Conservation (phyloP, 2,888 invertebrate species). For the Chrysolina americana region DNA sequence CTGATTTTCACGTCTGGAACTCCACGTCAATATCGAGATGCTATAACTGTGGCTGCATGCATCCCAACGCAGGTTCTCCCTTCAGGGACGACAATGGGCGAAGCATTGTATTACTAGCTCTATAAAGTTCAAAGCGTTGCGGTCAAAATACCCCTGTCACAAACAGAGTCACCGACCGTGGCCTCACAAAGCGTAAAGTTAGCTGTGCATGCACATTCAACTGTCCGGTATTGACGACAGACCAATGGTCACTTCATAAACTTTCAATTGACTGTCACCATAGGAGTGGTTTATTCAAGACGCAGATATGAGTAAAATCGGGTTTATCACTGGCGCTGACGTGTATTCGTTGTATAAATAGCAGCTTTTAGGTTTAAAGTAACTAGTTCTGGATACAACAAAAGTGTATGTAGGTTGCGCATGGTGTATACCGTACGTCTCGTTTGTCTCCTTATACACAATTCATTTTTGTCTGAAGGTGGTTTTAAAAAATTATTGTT, state of each 20-base stretch:
- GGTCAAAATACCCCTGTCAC: conserved; percentile 64
- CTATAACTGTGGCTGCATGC: neutral
- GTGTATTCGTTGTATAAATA: conserved; percentile 14
- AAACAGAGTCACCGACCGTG: conserved; percentile 61
- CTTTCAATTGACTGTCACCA: conserved; percentile 66
- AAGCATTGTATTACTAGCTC: conserved; percentile 42
- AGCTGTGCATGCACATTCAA: conserved; percentile 65
- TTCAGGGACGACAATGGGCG: neutral
- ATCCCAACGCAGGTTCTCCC: neutral
- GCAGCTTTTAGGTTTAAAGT: conserved; percentile 23
- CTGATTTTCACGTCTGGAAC: no score
- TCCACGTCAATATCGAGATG: no score
- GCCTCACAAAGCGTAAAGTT: conserved; percentile 65
- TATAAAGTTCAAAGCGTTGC: conserved; percentile 60
- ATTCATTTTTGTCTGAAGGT: no score
- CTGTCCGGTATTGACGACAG: conserved; percentile 63
- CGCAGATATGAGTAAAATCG: conserved; percentile 57
- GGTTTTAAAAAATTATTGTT: no score
- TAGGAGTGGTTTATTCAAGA: conserved; percentile 58
- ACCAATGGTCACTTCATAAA: conserved; percentile 67
- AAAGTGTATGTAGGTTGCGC: no score
- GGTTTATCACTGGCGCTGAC: conserved; percentile 60
- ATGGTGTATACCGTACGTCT: no score
- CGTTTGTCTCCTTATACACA: no score
- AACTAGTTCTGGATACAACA: neutral